These are phyloP conservation scores for Caenorhabditis drosophilae DNA, from an alignment of 2,888 invertebrate genomes.

Conservation along the genomic window DNA sequence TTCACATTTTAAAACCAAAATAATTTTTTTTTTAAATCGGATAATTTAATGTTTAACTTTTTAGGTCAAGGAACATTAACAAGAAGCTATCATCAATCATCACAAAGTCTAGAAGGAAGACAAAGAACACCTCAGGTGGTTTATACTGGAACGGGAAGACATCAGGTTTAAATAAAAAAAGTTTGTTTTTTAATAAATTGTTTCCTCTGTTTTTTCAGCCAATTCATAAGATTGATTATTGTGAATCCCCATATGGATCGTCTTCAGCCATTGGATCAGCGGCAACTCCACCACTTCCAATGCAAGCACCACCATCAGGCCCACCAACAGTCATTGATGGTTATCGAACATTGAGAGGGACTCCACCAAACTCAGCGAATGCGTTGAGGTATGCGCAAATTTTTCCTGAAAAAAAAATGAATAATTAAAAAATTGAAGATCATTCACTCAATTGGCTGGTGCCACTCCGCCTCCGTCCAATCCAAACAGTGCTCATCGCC, in stretches of 20 bases:
- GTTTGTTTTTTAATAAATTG: slow-evolving; percentile 4
- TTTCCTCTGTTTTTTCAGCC: slow-evolving; percentile 46
- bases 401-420: background rate
- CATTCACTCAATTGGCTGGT: slow-evolving; percentile 53
- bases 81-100: slow-evolving; percentile 65
- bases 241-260: slow-evolving; percentile 59
- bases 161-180: slow-evolving; percentile 58
- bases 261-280: slow-evolving; percentile 49
- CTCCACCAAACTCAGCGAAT: slow-evolving; percentile 33
- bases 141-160: slow-evolving; percentile 66
- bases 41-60: slow-evolving; percentile 11
- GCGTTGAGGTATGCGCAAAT: slow-evolving; percentile 36
- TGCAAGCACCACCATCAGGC: slow-evolving; percentile 43
- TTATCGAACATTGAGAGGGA: slow-evolving; percentile 55
- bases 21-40: background rate
- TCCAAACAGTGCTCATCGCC: slow-evolving; percentile 35
- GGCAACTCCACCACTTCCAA: slow-evolving; percentile 54
- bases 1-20: background rate
- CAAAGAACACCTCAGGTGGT: slow-evolving; percentile 67
- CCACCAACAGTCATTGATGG: slow-evolving; percentile 51
- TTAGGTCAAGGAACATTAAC: slow-evolving; percentile 63
- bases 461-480: slow-evolving; percentile 40
- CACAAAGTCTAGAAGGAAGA: slow-evolving; percentile 60
- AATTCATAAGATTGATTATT: slow-evolving; percentile 59
- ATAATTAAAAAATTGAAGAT: slow-evolving; percentile 36